Percentiles rank a stretch among this genome's conserved stretches.
These are phyloP conservation scores for Xenentodon cancila DNA, from an alignment of 2,797 vertebrate genomes.

Conservation along the genomic window DNA sequence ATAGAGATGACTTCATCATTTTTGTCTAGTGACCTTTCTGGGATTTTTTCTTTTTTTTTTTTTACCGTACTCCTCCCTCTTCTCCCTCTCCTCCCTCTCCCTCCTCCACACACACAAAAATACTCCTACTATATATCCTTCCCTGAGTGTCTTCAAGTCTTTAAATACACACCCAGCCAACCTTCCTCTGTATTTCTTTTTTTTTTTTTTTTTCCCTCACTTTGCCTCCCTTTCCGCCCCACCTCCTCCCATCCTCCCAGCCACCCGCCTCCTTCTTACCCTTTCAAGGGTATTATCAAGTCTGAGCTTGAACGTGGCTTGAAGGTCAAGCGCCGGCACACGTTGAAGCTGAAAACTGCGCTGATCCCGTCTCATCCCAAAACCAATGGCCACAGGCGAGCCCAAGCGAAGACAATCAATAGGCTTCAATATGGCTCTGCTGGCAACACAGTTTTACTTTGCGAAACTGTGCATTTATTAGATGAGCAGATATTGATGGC, in stretches of 20 bases:
- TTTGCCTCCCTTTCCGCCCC: conserved; percentile 50
- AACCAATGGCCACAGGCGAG: conserved; percentile 48
- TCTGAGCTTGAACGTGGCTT: conserved; percentile 51
- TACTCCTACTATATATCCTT: conserved; percentile 41
- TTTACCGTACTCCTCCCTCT: conserved; percentile 25
- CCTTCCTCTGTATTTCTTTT: conserved; percentile 42
- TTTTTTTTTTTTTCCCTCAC: conserved; percentile 35
- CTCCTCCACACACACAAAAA: background rate
- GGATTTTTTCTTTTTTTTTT: conserved; percentile 56
- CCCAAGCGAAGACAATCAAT: conserved; percentile 69
- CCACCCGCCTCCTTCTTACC: conserved; percentile 33
- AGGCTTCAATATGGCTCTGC: conserved; percentile 64
- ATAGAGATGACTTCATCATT: conserved; percentile 83
- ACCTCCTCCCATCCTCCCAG: conserved; percentile 35
- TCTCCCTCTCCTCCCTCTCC: conserved; percentile 9
- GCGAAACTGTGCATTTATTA: conserved; percentile 78
- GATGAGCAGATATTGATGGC: conserved; percentile 76
- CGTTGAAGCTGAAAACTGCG: conserved; percentile 33
- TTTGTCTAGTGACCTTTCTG: conserved; percentile 80
- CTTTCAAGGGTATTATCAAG: conserved; percentile 59
- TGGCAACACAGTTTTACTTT: conserved; percentile 75
- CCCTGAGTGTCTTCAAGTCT: conserved; percentile 51
- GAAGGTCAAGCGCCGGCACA: conserved; percentile 71
- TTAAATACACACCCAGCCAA: conserved; percentile 40
- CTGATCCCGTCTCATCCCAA: conserved; percentile 62